Base-by-base conservation (phyloP, 2,888 invertebrate genomes). In the Zhengitettix transpicula region DNA sequence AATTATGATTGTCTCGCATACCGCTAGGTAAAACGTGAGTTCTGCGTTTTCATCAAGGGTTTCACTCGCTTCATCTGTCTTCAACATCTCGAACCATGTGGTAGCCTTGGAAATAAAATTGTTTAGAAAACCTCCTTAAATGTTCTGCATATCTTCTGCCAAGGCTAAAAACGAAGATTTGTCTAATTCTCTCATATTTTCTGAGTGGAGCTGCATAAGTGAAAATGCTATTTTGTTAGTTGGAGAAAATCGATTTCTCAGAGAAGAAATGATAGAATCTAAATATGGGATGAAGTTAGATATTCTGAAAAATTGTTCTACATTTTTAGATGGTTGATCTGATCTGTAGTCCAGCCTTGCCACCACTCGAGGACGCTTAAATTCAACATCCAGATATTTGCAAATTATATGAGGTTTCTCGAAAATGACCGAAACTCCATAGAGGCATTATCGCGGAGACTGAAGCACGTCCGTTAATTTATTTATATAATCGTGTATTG, bases 231-330 rank as follows among this genome's bases (percentile, higher is more conserved):
- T 41, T 11, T 56, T n/a, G 10, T 57, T 15, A 11, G 40, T 28
- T 9, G 52, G n/a, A 2, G 52, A 52, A 51, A 57, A 47, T 11
- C n/a, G n/a, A 10, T 51, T 1, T 17, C 52, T 51, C 57, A 57
- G 44, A 52, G 57, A 51, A 57, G 57, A 57, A 57, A 57, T 57
- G n/a, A 52, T 40, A 17, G 57, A 57, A n/a, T 57, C 40, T 12
- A 57, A 52, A 51, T 52, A 52, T 12, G 51, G 51, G 51, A 52
- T 57, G 40, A 57, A 57, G n/a, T 17, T n/a, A n/a, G n/a, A n/a
- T n/a, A n/a, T n/a, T n/a, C n/a, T n/a, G n/a, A n/a, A n/a, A n/a
- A n/a, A n/a, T 57, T 16, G 47, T 16, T 28, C 16, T 57, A 17
- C 28, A 11, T 28, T 57, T 47, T 16, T n/a, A 52, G 15, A 28